Conservation (phyloP, 2,888 invertebrate species). For the Teleogryllus oceanicus region DNA sequence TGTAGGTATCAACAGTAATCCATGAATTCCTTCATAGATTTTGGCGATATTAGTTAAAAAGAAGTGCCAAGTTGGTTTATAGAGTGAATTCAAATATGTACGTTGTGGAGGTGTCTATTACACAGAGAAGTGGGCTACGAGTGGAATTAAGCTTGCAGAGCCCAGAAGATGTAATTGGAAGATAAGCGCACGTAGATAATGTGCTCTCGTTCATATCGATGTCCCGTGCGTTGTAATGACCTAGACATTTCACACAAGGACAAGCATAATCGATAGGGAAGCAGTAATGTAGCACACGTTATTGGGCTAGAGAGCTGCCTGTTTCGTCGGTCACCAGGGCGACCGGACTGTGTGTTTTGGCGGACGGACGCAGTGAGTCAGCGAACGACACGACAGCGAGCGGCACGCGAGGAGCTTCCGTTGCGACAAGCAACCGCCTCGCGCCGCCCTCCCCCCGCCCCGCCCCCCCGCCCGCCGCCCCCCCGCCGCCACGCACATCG, state of each 20-base stretch:
- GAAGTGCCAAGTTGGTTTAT: too few species aligned
- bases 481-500: too few species aligned
- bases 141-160: too few species aligned
- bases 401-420: background rate
- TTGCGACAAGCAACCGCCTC: background rate
- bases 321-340: constrained; percentile 18
- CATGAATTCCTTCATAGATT: too few species aligned
- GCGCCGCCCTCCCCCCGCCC: background rate
- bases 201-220: background rate
- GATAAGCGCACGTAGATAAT: background rate
- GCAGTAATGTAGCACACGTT: background rate
- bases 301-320: background rate
- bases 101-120: too few species aligned
- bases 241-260: constrained; percentile 2
- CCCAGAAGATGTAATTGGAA: background rate
- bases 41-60: too few species aligned
- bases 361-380: background rate
- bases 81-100: too few species aligned
- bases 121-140: too few species aligned
- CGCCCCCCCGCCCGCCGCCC: background rate
- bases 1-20: too few species aligned
- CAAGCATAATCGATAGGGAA: background rate
- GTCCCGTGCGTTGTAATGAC: background rate
- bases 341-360: background rate
- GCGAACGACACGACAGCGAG: too few species aligned